Evolutionary conservation across 2,888 invertebrate genomes (phyloP).

Genomic region (Camponotus fellah): DNA sequence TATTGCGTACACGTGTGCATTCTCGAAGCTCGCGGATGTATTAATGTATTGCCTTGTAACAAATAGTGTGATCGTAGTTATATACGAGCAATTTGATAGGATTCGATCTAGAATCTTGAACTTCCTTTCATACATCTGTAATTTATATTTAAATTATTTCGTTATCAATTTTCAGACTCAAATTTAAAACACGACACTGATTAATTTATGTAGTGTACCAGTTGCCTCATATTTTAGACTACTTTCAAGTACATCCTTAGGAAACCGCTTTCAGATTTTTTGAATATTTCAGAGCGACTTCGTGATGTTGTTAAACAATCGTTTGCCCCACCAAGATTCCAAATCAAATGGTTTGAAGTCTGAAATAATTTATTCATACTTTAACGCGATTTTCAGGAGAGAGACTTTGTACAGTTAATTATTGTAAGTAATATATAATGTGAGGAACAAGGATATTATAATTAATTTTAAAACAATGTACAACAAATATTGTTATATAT

Average conservation of each 20-base stretch:
- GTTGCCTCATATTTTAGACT: constrained; percentile 57
- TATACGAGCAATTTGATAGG: constrained; percentile 22
- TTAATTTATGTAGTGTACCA: constrained; percentile 56
- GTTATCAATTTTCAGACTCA: constrained; percentile 50
- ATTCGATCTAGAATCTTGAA: constrained; percentile 37
- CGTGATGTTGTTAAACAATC: constrained; percentile 94
- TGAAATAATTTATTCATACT: constrained; percentile 79
- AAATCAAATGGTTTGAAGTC: constrained; percentile 97
- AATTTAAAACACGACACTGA: constrained; percentile 50
- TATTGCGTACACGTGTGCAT: background rate
- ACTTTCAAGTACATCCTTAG: constrained; percentile 52
- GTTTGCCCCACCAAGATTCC: constrained; percentile 96
- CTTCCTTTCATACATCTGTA: constrained; percentile 7
- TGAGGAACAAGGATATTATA: background rate
- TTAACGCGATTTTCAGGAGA: constrained; percentile 24
- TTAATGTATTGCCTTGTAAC: background rate
- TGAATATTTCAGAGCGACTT: constrained; percentile 88
- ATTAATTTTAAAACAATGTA: background rate
- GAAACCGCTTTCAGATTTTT: constrained; percentile 7
- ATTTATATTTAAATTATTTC: constrained; percentile 56
- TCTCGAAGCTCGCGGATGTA: background rate
- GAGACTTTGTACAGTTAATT: constrained; percentile 24
- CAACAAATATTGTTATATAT: background rate
- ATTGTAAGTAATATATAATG: background rate
- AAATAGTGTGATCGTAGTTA: constrained; percentile 18